These are phyloP conservation scores for Ochotona curzoniae DNA, from an alignment of 2,113 vertebrate genomes.

Conservation along the genomic window DNA sequence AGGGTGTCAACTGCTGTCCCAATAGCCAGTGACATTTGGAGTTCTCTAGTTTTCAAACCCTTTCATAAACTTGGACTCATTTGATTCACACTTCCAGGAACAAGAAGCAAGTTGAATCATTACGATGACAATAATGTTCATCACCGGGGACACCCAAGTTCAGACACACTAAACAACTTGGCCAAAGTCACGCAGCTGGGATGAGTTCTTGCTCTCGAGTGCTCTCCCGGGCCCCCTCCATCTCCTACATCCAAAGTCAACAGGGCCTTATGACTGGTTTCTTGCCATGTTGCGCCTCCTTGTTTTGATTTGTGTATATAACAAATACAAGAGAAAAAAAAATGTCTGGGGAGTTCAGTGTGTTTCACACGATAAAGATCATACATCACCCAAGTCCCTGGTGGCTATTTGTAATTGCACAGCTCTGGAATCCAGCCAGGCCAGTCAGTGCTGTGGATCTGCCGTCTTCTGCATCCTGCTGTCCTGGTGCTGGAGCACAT, in stretches of 20 bases:
- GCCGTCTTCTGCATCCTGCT: too few species aligned
- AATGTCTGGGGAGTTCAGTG: background rate
- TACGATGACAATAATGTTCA: background rate
- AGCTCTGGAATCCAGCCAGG: conserved; percentile 2
- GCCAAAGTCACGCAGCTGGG: background rate
- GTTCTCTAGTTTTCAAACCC: background rate
- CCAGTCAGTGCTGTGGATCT: background rate
- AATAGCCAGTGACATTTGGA: background rate
- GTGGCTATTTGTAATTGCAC: background rate
- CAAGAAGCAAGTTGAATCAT: background rate
- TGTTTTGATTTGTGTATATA: conserved; percentile 6
- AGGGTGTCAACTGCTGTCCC: background rate
- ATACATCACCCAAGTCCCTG: background rate
- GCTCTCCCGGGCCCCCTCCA: background rate
- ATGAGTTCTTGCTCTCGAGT: background rate
- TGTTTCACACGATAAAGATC: background rate
- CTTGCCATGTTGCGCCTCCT: background rate
- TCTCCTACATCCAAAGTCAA: background rate
- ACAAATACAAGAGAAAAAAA: background rate
- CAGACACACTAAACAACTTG: conserved; percentile 10
- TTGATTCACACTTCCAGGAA: background rate
- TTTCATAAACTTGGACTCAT: conserved; percentile 17
- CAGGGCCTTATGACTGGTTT: background rate
- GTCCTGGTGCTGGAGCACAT: too few species aligned
- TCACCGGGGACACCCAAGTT: background rate